A percentile compares a stretch with the other conserved stretches of the same genome.
phyloP scores from a whole-genome alignment of 2,888 invertebrate genomes.

The Thalpophila matura region DNA sequence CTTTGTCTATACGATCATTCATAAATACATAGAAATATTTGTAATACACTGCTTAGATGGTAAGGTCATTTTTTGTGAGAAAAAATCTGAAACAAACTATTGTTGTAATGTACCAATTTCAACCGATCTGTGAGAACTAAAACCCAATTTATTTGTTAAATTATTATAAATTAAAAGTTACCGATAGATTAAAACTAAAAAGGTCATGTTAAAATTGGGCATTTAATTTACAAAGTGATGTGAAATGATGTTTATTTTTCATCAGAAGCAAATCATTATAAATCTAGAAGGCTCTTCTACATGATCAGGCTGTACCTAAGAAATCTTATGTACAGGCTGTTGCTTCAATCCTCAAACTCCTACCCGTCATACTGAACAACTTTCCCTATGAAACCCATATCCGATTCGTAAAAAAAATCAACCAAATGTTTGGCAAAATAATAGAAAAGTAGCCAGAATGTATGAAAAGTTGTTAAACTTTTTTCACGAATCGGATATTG shows the following conservation, averaged over 20 bases:
- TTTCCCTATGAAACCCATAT: too few relatives aligned
- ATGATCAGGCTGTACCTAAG: background rate
- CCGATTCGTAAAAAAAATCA: too few relatives aligned
- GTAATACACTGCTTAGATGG: background rate
- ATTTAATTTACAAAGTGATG: background rate
- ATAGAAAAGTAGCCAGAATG: too few relatives aligned
- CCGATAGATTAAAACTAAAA: background rate
- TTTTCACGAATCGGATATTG: too few relatives aligned
- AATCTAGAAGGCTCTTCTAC: slow-evolving; percentile 13
- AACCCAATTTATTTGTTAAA: background rate
- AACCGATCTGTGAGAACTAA: background rate
- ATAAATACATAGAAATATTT: slow-evolving; percentile 20
- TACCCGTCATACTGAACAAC: background rate
- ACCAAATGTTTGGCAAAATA: too few relatives aligned
- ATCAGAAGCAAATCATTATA: slow-evolving; percentile 1
- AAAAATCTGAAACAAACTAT: slow-evolving; percentile 7
- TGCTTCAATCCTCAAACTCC: too few relatives aligned
- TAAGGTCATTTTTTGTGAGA: slow-evolving; percentile 17
- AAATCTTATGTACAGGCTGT: too few relatives aligned
- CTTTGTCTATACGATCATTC: slow-evolving; percentile 10
- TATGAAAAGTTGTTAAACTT: too few relatives aligned
- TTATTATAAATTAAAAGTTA: background rate
- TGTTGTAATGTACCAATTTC: background rate
- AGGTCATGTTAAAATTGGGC: background rate
- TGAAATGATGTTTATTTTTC: slow-evolving; percentile 3